phyloP scores from a whole-genome alignment of 2,113 vertebrate species.

The Chionomys nivalis region DNA sequence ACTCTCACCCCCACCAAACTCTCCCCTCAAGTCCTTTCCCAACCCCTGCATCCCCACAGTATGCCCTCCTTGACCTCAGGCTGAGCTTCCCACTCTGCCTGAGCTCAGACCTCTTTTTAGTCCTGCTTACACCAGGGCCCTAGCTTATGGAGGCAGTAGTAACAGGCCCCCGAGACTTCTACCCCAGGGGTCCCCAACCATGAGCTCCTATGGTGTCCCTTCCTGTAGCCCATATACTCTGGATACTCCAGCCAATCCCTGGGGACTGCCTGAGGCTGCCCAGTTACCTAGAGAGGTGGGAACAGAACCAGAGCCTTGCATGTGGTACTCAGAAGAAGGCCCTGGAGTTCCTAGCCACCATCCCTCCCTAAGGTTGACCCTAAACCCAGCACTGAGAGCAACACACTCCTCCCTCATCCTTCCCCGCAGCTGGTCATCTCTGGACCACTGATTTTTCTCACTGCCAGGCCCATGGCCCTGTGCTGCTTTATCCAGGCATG shows the following conservation, averaged over 20 bases:
- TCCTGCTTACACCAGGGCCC: background rate
- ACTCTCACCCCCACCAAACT: background rate
- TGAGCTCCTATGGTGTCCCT: background rate
- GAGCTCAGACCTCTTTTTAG: background rate
- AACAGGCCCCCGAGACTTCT: no score
- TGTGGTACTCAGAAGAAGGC: background rate
- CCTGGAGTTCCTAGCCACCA: accelerated
- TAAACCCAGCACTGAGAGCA: accelerated
- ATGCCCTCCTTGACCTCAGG: background rate
- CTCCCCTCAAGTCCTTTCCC: background rate
- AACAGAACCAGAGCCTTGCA: background rate
- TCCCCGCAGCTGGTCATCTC: background rate
- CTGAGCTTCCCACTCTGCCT: background rate
- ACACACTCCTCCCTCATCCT: accelerated
- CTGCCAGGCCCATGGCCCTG: background rate
- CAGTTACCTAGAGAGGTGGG: background rate
- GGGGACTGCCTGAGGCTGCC: background rate
- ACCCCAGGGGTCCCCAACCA: background rate
- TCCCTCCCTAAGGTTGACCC: background rate
- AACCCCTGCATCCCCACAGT: background rate
- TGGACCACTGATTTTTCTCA: background rate
- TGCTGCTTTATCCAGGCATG: background rate
- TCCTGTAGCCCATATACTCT: background rate
- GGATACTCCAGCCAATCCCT: no score
- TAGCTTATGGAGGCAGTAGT: background rate